Evolutionary conservation across 2,888 invertebrate species (phyloP).

Genomic region (Pyralis farinalis): DNA sequence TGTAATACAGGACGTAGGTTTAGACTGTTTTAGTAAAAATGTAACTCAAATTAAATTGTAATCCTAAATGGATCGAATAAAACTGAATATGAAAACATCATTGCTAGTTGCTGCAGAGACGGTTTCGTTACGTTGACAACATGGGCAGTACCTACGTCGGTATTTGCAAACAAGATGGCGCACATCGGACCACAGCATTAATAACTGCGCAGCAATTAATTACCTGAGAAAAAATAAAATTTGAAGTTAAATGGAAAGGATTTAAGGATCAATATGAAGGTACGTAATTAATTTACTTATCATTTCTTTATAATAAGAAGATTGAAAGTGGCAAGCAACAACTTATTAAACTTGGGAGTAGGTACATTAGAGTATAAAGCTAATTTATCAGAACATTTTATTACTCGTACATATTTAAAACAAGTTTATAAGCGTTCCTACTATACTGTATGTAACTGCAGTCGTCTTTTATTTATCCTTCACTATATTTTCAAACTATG

Average conservation of each 20-base stretch:
- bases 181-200: neutral
- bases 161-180: slow-evolving; percentile 9
- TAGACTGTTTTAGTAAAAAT: neutral
- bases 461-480: slow-evolving; percentile 1
- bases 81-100: neutral
- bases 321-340: too few species aligned
- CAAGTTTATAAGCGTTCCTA: too few species aligned
- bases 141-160: too few species aligned
- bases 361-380: too few species aligned
- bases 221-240: neutral
- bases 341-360: too few species aligned
- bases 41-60: neutral
- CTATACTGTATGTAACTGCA: too few species aligned
- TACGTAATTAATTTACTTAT: slow-evolving; percentile 1
- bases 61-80: neutral
- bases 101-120: too few species aligned
- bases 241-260: neutral
- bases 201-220: slow-evolving; percentile 3
- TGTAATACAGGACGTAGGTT: neutral
- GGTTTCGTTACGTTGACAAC: neutral
- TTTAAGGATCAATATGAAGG: neutral
- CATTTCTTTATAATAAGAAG: too few species aligned
- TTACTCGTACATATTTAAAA: too few species aligned
- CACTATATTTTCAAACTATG: neutral
- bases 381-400: too few species aligned